Evolutionary conservation across 37 sponge, comb jelly and placozoan genomes (phyloP).

Genomic region (Crambe crambe): DNA sequence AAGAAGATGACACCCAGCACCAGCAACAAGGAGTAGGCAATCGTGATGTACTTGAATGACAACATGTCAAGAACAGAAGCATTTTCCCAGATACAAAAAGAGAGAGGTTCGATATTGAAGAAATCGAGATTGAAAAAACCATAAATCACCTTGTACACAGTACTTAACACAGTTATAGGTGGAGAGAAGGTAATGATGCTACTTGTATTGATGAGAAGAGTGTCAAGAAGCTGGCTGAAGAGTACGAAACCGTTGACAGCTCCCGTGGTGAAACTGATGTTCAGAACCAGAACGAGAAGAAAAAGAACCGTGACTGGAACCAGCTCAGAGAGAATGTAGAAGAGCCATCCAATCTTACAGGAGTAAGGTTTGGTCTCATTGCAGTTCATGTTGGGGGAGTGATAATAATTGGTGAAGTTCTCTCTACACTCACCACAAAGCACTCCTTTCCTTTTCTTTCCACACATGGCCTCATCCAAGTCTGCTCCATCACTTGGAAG

Average conservation of each 20-base stretch:
- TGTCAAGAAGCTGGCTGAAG: conserved; percentile 49
- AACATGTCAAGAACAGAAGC: conserved; percentile 45
- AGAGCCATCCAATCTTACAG: conserved; percentile 18
- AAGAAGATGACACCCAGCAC: conserved; percentile 11
- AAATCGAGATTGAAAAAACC: conserved; percentile 48
- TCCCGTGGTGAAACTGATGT: conserved; percentile 45
- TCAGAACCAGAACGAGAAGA: conserved; percentile 19
- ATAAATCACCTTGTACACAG: conserved; percentile 29
- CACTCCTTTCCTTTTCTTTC: conserved; percentile 11
- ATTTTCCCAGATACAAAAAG: conserved; percentile 46
- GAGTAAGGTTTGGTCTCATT: too few relatives aligned
- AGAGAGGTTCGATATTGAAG: conserved; percentile 27
- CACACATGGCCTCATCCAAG: conserved; percentile 39
- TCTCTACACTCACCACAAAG: conserved; percentile 38
- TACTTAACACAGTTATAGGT: neutral
- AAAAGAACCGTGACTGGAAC: conserved; percentile 50
- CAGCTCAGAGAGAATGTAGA: conserved; percentile 50
- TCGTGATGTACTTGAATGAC: conserved; percentile 47
- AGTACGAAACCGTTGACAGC: conserved; percentile 41
- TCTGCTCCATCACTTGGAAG: conserved; percentile 28
- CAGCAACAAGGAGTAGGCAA: conserved; percentile 26
- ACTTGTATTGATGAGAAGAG: conserved; percentile 26
- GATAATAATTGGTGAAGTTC: conserved; percentile 33
- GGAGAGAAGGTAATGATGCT: neutral
- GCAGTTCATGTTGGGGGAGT: conserved; percentile 32